Evolutionary conservation across 2,888 invertebrate species (phyloP).

Genomic region (Acanthosepion esculentum): DNA sequence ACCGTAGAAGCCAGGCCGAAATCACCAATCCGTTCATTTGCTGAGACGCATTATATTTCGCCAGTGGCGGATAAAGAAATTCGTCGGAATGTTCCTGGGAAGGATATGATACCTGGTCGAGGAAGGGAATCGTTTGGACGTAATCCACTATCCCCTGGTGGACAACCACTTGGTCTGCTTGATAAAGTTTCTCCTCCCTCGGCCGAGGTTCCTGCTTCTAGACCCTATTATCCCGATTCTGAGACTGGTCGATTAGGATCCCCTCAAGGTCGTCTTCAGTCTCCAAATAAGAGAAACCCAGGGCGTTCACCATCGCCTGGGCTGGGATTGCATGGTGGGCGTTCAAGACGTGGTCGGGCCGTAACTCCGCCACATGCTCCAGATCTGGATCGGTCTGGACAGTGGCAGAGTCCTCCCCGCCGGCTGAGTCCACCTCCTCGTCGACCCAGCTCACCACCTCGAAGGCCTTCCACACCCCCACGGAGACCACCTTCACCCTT

Average conservation of each 20-base stretch:
- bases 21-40: slow-evolving; percentile 24
- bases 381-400: slow-evolving; percentile 34
- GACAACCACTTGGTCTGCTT: neutral
- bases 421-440: neutral
- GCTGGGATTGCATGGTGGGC: neutral
- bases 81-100: slow-evolving; percentile 35
- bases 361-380: slow-evolving; percentile 45
- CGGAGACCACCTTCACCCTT: neutral
- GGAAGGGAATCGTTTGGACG: slow-evolving; percentile 1
- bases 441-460: neutral
- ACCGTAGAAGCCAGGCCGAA: neutral
- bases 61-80: slow-evolving; percentile 36
- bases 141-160: neutral
- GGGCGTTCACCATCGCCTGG: slow-evolving; percentile 45
- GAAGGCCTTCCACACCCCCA: neutral
- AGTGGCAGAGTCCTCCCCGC: slow-evolving; percentile 44
- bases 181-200: neutral
- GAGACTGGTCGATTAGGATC: neutral
- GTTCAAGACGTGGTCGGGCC: neutral
- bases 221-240: slow-evolving; percentile 39
- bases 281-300: slow-evolving; percentile 34
- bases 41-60: neutral
- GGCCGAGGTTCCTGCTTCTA: slow-evolving; percentile 4
- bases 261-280: neutral
- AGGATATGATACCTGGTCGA: slow-evolving; percentile 36